phyloP scores from a whole-genome alignment of 1,140 invertebrate genomes.

The Sycophaga agraensis region DNA sequence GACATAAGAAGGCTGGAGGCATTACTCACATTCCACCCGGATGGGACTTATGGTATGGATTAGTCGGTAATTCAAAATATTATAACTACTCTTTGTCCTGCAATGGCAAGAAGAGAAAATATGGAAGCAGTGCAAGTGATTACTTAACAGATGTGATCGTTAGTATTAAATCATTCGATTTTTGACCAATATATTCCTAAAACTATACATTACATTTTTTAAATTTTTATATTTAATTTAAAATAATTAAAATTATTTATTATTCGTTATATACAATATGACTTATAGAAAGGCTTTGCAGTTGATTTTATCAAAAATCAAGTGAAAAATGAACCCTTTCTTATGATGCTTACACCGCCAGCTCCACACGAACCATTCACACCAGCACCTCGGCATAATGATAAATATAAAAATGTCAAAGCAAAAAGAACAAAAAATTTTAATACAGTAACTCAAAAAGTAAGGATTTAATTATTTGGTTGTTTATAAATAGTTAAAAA shows the following conservation, averaged over 20 bases:
- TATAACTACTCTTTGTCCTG: constrained; percentile 86
- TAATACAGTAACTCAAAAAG: constrained; percentile 60
- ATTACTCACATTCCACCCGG: constrained; percentile 72
- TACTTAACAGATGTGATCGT: constrained; percentile 88
- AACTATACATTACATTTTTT: too few relatives aligned
- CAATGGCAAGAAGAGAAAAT: constrained; percentile 68
- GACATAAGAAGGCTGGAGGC: constrained; percentile 60
- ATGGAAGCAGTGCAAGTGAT: constrained; percentile 60
- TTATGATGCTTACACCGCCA: constrained; percentile 83
- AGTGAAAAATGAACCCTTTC: constrained; percentile 62
- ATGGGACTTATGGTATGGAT: constrained; percentile 79
- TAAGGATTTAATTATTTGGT: too few relatives aligned
- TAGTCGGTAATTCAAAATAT: constrained; percentile 84
- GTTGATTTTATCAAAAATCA: constrained; percentile 61
- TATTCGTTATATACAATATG: too few relatives aligned
- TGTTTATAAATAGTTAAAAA: too few relatives aligned
- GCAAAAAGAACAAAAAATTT: constrained; percentile 74
- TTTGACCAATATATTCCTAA: too few relatives aligned
- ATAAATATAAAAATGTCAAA: constrained; percentile 62
- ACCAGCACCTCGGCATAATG: constrained; percentile 71
- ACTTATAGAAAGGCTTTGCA: constrained; percentile 59
- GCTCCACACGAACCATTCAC: constrained; percentile 83
- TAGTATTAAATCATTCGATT: too few relatives aligned
- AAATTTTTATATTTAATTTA: too few relatives aligned
- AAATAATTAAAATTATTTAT: too few relatives aligned